Percentiles rank a stretch among this genome's conserved stretches.
These are phyloP conservation scores for Eupithecia dodoneata DNA, from an alignment of 2,888 invertebrate genomes.

Conservation along the genomic window DNA sequence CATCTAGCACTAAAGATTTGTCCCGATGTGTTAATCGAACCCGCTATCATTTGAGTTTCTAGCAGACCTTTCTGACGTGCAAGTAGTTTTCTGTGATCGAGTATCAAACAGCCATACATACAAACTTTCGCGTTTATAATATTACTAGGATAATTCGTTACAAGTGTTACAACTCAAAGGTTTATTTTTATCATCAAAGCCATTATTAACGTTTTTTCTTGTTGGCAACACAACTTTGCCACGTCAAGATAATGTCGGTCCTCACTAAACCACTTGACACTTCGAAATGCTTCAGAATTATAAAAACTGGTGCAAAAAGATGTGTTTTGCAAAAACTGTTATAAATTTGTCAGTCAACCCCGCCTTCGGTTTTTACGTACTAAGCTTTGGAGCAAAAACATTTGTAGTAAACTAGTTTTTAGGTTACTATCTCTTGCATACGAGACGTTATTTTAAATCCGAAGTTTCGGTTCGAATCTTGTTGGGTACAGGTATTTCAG, in stretches of 20 bases:
- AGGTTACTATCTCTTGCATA: background rate
- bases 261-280: conserved; percentile 55
- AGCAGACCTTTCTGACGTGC: background rate
- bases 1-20: background rate
- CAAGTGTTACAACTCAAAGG: background rate
- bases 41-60: background rate
- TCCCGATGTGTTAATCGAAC: background rate
- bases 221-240: conserved; percentile 52
- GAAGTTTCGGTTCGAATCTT: background rate
- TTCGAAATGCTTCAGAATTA: conserved; percentile 43
- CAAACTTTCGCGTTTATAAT: too few relatives aligned
- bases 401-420: conserved; percentile 10
- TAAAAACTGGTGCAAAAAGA: conserved; percentile 52
- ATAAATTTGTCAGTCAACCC: conserved; percentile 70
- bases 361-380: conserved; percentile 56
- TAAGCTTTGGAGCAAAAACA: conserved; percentile 17
- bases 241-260: conserved; percentile 59
- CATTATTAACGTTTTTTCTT: conserved; percentile 27
- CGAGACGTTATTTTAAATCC: background rate
- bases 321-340: conserved; percentile 54
- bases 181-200: conserved; percentile 22
- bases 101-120: too few relatives aligned
- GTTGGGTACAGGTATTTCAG: background rate
- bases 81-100: too few relatives aligned
- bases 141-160: background rate